Conservation (phyloP, 1,140 invertebrate genomes). For the Chrysomallon squamiferum region DNA sequence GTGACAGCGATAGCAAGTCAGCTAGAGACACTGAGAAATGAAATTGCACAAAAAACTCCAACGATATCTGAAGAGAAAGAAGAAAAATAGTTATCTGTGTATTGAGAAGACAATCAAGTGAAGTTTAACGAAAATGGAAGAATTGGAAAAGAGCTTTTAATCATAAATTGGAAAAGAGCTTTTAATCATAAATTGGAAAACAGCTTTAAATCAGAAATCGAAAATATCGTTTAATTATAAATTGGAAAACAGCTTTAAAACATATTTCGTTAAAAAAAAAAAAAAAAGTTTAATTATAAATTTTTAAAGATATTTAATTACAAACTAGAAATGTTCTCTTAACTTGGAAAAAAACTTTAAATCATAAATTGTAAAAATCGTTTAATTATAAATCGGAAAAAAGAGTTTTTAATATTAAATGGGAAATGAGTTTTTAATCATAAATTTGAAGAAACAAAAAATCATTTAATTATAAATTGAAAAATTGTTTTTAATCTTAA, state of each 20-base stretch:
- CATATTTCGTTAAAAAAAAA: no score
- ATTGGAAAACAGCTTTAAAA: no score
- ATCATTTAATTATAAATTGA: neutral
- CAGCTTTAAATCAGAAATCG: neutral
- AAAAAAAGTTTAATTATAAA: no score
- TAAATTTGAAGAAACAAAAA: neutral
- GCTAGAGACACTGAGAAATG: neutral
- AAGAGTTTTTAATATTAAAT: neutral
- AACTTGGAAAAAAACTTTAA: no score
- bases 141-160: neutral
- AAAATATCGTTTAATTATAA: neutral
- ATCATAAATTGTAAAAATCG: neutral
- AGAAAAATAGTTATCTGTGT: neutral
- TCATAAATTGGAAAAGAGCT: neutral
- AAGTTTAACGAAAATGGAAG: neutral
- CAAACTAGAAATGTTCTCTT: no score
- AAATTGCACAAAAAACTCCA: neutral
- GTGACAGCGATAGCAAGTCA: conserved; percentile 15
- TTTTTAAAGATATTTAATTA: no score
- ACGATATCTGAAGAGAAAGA: neutral
- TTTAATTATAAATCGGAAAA: neutral
- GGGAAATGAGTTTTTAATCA: neutral
- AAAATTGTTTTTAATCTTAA: no score
- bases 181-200: neutral
- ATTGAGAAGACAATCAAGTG: neutral